phyloP scores from a whole-genome alignment of 2,797 vertebrate genomes.

The Etheostoma nigrum region DNA sequence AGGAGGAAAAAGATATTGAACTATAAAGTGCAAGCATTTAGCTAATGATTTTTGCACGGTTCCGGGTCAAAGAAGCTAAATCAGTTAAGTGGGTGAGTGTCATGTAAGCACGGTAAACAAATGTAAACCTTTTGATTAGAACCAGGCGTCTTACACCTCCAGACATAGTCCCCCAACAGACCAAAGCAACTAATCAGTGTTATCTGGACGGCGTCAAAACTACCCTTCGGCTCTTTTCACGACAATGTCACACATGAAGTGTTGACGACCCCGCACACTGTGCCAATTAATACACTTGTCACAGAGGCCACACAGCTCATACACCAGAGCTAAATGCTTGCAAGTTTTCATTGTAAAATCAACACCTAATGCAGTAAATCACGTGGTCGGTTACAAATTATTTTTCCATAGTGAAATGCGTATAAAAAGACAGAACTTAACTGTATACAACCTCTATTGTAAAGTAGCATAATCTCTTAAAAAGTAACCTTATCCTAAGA shows the following conservation, averaged over 20 bases:
- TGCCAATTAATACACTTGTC: neutral
- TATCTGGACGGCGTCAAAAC: constrained; percentile 19
- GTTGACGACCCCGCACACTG: neutral
- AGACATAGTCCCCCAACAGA: constrained; percentile 17
- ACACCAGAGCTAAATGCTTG: constrained; percentile 6
- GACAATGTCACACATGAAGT: constrained; percentile 3
- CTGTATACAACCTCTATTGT: too few relatives aligned
- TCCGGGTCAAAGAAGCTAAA: constrained; percentile 56
- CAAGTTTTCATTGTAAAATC: constrained; percentile 10
- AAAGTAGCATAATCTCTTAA: too few relatives aligned
- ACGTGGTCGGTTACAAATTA: neutral
- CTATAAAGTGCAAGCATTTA: constrained; percentile 7
- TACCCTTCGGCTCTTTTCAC: neutral
- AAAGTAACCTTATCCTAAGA: too few relatives aligned
- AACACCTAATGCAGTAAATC: neutral
- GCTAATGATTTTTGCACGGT: constrained; percentile 61
- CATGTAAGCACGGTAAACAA: constrained; percentile 50
- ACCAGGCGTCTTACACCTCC: constrained; percentile 16
- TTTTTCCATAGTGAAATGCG: neutral
- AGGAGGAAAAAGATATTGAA: neutral
- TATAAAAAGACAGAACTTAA: neutral
- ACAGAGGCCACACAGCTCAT: constrained; percentile 1
- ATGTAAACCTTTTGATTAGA: constrained; percentile 61
- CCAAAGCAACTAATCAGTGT: constrained; percentile 34
- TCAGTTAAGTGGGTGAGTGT: constrained; percentile 21